Percentiles rank a stretch among this genome's conserved stretches.
phyloP scores from a whole-genome alignment of 2,888 invertebrate genomes.

The Palloptera scutellata region DNA sequence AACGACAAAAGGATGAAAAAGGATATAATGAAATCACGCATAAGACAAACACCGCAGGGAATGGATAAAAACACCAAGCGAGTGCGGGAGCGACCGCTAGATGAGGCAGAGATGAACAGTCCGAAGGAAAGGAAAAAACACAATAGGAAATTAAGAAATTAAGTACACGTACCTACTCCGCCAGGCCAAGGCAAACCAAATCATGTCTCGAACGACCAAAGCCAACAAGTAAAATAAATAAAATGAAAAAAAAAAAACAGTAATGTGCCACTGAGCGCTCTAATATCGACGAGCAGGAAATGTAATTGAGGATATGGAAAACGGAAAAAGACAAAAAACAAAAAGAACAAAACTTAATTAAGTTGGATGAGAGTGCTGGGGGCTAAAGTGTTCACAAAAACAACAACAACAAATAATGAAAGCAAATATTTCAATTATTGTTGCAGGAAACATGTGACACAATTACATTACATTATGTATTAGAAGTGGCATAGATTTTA shows the following conservation, averaged over 20 bases:
- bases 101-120: background rate
- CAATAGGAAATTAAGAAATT: background rate
- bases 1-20: background rate
- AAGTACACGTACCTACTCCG: too few species aligned
- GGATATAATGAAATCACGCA: background rate
- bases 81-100: background rate
- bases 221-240: too few species aligned
- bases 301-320: background rate
- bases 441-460: too few species aligned
- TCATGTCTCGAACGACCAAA: too few species aligned
- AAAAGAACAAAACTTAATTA: slow-evolving; percentile 15
- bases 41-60: background rate
- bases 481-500: too few species aligned
- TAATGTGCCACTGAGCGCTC: too few species aligned
- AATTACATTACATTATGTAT: too few species aligned
- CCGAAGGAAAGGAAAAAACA: background rate
- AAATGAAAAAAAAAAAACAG: too few species aligned
- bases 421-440: too few species aligned
- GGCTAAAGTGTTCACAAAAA: background rate
- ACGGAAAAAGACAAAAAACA: background rate
- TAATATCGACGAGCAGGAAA: background rate
- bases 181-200: too few species aligned
- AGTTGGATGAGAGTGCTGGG: slow-evolving; percentile 5
- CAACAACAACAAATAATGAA: too few species aligned
- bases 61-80: background rate